These are phyloP conservation scores for Drosophila rubida DNA, from an alignment of 2,888 invertebrate genomes.

Conservation along the genomic window DNA sequence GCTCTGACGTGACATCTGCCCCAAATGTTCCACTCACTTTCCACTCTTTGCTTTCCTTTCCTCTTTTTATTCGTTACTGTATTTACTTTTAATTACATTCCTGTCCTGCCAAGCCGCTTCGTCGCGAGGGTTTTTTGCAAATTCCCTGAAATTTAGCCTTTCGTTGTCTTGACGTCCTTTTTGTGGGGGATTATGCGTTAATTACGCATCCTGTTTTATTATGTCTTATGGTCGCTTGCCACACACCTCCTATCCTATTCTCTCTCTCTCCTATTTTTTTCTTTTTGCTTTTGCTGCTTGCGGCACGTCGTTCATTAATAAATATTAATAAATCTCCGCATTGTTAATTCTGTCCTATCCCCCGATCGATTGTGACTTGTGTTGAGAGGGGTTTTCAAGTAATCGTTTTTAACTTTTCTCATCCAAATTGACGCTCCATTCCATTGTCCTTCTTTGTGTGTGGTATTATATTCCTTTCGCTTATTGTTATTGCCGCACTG, in stretches of 20 bases:
- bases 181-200: slow-evolving; percentile 45
- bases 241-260: background rate
- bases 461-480: slow-evolving; percentile 27
- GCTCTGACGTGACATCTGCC: slow-evolving; percentile 10
- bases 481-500: slow-evolving; percentile 33
- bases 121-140: background rate
- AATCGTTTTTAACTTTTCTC: slow-evolving; percentile 38
- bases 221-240: slow-evolving; percentile 2
- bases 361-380: slow-evolving; percentile 3
- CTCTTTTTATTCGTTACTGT: background rate
- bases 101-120: background rate
- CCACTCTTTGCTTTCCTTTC: background rate
- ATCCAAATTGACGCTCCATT: slow-evolving; percentile 67
- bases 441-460: slow-evolving; percentile 44
- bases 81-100: slow-evolving; percentile 26
- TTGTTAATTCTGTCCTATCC: slow-evolving; percentile 12
- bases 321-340: slow-evolving; percentile 31
- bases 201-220: slow-evolving; percentile 15
- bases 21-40: background rate
- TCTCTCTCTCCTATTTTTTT: background rate
- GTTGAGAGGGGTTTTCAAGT: background rate
- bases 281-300: background rate
- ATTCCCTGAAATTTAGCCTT: slow-evolving; percentile 27
- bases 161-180: slow-evolving; percentile 18
- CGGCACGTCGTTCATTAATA: slow-evolving; percentile 3